These are phyloP conservation scores for Campaea margaritaria DNA, from an alignment of 2,888 invertebrate species.

Conservation along the genomic window DNA sequence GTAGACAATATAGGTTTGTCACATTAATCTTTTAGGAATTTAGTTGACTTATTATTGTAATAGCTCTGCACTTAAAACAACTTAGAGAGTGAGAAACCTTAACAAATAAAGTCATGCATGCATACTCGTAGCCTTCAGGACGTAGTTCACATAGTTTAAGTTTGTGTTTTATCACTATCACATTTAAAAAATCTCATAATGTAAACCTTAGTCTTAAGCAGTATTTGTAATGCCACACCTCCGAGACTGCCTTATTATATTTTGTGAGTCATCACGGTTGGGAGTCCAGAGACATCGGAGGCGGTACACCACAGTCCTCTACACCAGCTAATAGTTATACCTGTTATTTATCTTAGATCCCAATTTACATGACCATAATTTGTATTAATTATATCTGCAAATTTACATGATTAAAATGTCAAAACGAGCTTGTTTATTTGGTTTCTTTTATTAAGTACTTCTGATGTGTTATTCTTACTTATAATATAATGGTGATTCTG, in stretches of 20 bases:
- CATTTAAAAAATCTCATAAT: conserved; percentile 84
- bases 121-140: conserved; percentile 74
- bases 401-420: conserved; percentile 85
- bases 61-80: conserved; percentile 79
- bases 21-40: conserved; percentile 80
- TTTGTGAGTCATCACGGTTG: conserved; percentile 75
- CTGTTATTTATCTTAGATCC: conserved; percentile 79
- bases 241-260: conserved; percentile 86
- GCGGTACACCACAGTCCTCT: conserved; percentile 68
- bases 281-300: conserved; percentile 62
- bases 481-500: too few species aligned
- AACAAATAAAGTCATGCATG: conserved; percentile 71
- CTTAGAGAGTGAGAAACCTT: conserved; percentile 71
- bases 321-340: conserved; percentile 72
- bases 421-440: conserved; percentile 80
- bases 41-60: conserved; percentile 70
- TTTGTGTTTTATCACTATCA: conserved; percentile 83
- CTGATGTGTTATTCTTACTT: background rate
- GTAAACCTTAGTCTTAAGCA: conserved; percentile 82
- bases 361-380: conserved; percentile 84
- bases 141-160: conserved; percentile 80
- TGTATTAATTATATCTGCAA: conserved; percentile 85
- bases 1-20: conserved; percentile 86
- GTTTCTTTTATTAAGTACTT: conserved; percentile 43
- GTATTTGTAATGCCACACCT: conserved; percentile 83